Evolutionary conservation across 1,140 invertebrate species (phyloP), one percentile per base, ranked within the genome.

Genomic region (Rhopalosiphum maidis): DNA sequence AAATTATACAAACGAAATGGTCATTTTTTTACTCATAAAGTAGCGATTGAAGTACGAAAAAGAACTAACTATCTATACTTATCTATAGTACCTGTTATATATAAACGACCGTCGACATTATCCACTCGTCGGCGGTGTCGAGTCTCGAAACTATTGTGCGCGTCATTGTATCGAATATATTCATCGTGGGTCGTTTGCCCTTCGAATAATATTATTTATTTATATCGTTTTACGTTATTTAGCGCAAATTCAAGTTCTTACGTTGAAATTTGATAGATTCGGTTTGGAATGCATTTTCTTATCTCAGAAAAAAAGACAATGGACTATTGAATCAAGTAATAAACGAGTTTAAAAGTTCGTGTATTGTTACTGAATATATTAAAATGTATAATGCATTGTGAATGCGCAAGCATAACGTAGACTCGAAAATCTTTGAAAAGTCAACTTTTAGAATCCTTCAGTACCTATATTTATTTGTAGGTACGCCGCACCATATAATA

Each of bases 11-110:
- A 77, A 68, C 4, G 30, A 68, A 77, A 77, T 18, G 60, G 4
- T 77, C 30, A 77, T 77, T 77, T 77, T 77, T 77, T 77, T n/a
- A 18, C 30, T n/a, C 60, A 5, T 18, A 77, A 6, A 15, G 11
- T 30, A 68, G 60, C 60, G 15, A 68, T 68, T n/a, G 60, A 68
- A n/a, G 60, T 77, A n/a, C 60, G 5, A 77, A n/a, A 77, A 77
- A 77, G 25, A 25, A 60, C 25, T 25, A 77, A 15, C 60, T 30
- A n/a, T 25, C 11, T n/a, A 18, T 68, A n/a, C 30, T 15, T 68
- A 77, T n/a, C 60, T 77, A 51, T 51, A 77, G n/a, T 77, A 77
- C 60, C 30, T 77, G 60, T 77, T 77, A 77, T 77, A 77, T 77
- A n/a, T 77, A 77, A 77, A 21, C 30, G n/a, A n/a, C 15, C 15